Evolutionary conservation across 2,797 vertebrate species (phyloP).

Genomic region (Lindbergichthys nudifrons): DNA sequence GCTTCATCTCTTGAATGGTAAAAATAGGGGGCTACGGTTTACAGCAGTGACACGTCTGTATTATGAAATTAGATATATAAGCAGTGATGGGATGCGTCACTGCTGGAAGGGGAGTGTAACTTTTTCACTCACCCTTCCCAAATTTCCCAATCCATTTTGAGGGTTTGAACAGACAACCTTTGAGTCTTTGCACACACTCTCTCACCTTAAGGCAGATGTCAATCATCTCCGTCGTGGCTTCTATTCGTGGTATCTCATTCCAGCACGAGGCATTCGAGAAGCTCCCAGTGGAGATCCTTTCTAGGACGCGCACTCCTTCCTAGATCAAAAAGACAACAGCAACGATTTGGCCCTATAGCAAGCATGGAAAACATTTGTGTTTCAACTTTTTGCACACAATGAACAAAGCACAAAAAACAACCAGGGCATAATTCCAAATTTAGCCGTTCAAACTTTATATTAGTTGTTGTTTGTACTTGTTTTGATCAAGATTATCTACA

Average conservation of each 20-base stretch:
- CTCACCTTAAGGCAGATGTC: slow-evolving; percentile 62
- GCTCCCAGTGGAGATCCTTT: slow-evolving; percentile 71
- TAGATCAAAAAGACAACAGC: slow-evolving; percentile 68
- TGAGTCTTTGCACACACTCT: slow-evolving; percentile 12
- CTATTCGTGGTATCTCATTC: slow-evolving; percentile 37
- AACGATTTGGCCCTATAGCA: slow-evolving; percentile 54
- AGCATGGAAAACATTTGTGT: slow-evolving; percentile 39
- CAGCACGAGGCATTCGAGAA: slow-evolving; percentile 23
- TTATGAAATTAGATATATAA: slow-evolving; percentile 51
- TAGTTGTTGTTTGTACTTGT: slow-evolving; percentile 19
- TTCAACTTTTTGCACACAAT: slow-evolving; percentile 36
- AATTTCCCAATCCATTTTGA: slow-evolving; percentile 19
- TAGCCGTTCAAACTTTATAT: slow-evolving; percentile 31
- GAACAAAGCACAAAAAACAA: slow-evolving; percentile 49
- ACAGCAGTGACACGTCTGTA: slow-evolving; percentile 43
- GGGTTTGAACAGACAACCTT: slow-evolving; percentile 32
- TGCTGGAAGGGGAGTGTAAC: background rate
- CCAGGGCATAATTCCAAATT: slow-evolving; percentile 30
- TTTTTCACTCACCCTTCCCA: slow-evolving; percentile 19
- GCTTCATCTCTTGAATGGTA: slow-evolving; percentile 57
- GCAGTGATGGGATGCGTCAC: slow-evolving; percentile 27
- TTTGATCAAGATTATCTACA: slow-evolving; percentile 2
- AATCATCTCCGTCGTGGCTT: slow-evolving; percentile 44
- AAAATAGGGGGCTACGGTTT: slow-evolving; percentile 21
- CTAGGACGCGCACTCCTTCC: slow-evolving; percentile 46